These are phyloP conservation scores for Gymnarchus niloticus DNA, from an alignment of 2,113 vertebrate species.

Conservation along the genomic window DNA sequence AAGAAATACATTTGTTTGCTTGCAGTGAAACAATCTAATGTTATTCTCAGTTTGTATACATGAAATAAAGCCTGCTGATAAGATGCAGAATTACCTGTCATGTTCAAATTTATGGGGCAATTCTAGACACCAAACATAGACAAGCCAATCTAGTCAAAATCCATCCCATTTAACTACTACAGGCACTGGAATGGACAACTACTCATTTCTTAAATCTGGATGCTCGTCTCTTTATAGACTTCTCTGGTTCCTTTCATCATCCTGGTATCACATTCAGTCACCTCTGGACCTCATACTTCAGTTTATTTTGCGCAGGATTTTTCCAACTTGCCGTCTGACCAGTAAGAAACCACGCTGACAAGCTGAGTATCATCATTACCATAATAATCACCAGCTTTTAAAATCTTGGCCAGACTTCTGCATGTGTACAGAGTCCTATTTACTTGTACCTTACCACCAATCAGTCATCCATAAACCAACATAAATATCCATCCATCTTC, in stretches of 20 bases:
- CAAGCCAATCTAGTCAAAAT: background rate
- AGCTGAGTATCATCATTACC: too few relatives aligned
- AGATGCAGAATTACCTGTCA: background rate
- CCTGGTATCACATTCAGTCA: background rate
- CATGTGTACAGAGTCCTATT: too few relatives aligned
- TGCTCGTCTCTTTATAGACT: background rate
- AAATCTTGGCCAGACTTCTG: too few relatives aligned
- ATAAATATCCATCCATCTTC: too few relatives aligned
- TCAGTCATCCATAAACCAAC: too few relatives aligned
- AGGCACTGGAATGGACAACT: background rate
- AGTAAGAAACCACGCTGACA: too few relatives aligned
- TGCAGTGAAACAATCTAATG: background rate
- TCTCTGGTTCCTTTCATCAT: background rate
- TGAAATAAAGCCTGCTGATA: background rate
- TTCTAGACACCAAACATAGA: background rate
- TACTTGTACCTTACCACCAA: too few relatives aligned
- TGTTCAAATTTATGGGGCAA: background rate
- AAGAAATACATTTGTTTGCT: background rate
- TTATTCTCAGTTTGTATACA: conserved; percentile 7
- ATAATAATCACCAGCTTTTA: too few relatives aligned
- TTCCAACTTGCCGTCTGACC: background rate
- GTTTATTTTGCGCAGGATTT: background rate
- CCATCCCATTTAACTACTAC: background rate
- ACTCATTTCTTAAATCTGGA: background rate
- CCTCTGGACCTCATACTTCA: background rate